Conservation (phyloP, 2,888 invertebrate genomes). For the Phalera bucephala region DNA sequence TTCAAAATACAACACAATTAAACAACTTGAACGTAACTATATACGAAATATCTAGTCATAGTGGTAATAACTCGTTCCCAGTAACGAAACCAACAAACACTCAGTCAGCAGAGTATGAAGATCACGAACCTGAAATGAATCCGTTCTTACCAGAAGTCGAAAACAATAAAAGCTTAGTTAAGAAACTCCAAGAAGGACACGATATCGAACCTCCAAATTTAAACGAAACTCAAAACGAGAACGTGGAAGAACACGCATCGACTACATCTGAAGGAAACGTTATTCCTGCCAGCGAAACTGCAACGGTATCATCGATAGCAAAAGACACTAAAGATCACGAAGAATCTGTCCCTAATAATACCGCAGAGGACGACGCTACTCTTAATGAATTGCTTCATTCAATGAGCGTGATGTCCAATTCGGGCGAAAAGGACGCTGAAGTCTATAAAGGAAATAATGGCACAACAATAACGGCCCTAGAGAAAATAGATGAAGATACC, state of each 20-base stretch:
- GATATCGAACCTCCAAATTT: slow-evolving; percentile 67
- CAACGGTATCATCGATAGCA: slow-evolving; percentile 13
- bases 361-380: slow-evolving; percentile 32
- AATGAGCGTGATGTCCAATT: slow-evolving; percentile 7
- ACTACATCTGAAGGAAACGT: slow-evolving; percentile 28
- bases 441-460: slow-evolving; percentile 17
- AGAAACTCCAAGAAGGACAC: slow-evolving; percentile 83
- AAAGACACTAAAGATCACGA: slow-evolving; percentile 19
- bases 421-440: slow-evolving; percentile 29
- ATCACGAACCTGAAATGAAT: slow-evolving; percentile 84
- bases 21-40: slow-evolving; percentile 71
- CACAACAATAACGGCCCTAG: slow-evolving; percentile 2
- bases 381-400: slow-evolving; percentile 37
- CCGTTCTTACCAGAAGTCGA: slow-evolving; percentile 87
- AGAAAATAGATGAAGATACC: slow-evolving; percentile 12
- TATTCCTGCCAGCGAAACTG: slow-evolving; percentile 11
- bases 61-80: slow-evolving; percentile 43
- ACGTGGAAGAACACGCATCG: slow-evolving; percentile 51
- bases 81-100: slow-evolving; percentile 43
- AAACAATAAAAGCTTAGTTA: slow-evolving; percentile 83
- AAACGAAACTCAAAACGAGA: slow-evolving; percentile 74
- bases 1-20: slow-evolving; percentile 45
- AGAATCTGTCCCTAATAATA: slow-evolving; percentile 13
- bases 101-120: slow-evolving; percentile 61
- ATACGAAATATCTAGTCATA: slow-evolving; percentile 67